phyloP scores from a whole-genome alignment of 1,140 invertebrate species.

The Solen grandis region DNA sequence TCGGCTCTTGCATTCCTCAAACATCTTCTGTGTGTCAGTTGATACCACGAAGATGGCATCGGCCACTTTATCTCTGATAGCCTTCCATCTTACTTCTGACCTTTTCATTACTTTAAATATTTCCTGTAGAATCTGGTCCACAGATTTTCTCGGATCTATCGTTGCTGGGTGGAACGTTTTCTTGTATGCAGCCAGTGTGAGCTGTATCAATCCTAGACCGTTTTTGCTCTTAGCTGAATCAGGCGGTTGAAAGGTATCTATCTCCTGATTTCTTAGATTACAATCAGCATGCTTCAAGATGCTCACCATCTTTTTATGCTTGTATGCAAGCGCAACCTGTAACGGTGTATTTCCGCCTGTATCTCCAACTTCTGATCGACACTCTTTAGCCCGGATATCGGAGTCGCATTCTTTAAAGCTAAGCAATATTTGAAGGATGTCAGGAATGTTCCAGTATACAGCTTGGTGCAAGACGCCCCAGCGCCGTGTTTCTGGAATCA shows the following conservation, averaged over 20 bases:
- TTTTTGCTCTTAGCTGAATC: not conserved
- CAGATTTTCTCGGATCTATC: not conserved
- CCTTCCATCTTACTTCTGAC: constrained; percentile 7
- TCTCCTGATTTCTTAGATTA: not conserved
- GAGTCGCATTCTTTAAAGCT: constrained; percentile 29
- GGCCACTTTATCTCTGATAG: constrained; percentile 3
- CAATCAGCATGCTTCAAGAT: constrained; percentile 2
- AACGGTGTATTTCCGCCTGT: constrained; percentile 27
- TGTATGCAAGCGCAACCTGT: constrained; percentile 12
- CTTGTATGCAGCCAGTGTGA: constrained; percentile 26
- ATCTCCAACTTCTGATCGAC: constrained; percentile 20
- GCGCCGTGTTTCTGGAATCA: constrained; percentile 29
- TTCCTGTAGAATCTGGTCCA: not conserved
- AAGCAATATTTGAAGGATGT: constrained; percentile 22
- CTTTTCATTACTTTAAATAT: constrained; percentile 20
- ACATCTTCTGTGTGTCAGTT: not conserved
- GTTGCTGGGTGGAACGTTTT: constrained; percentile 19
- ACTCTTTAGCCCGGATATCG: constrained; percentile 27
- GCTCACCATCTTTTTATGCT: not conserved
- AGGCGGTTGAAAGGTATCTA: constrained; percentile 6
- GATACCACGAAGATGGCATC: constrained; percentile 19
- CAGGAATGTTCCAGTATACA: constrained; percentile 36
- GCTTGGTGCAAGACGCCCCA: constrained; percentile 49
- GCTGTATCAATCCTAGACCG: not conserved
- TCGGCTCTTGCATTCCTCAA: not conserved